Percentiles rank a stretch among this genome's conserved stretches.
These are phyloP conservation scores for Aelia acuminata DNA, from an alignment of 2,888 invertebrate species.

Conservation along the genomic window DNA sequence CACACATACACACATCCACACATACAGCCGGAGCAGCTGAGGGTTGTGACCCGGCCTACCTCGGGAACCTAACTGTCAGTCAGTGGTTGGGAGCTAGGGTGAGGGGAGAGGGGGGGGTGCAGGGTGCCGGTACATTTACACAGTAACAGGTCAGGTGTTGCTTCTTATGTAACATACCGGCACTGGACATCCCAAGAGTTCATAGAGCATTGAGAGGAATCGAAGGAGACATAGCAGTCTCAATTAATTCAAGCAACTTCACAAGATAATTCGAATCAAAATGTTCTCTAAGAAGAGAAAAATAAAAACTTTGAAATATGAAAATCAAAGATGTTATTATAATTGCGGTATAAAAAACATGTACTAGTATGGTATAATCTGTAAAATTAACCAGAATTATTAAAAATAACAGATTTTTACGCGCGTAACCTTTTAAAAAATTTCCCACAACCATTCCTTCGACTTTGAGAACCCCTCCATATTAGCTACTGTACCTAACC, in stretches of 20 bases:
- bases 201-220: background rate
- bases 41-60: background rate
- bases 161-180: conserved; percentile 15
- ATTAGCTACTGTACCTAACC: no score
- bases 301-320: background rate
- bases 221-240: background rate
- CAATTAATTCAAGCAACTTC: background rate
- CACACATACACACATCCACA: background rate
- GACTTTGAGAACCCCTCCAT: no score
- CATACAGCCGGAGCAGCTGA: background rate
- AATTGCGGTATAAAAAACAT: no score
- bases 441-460: no score
- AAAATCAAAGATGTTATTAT: no score
- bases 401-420: background rate
- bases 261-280: background rate
- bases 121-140: background rate
- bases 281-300: background rate
- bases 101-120: background rate
- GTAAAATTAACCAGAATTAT: background rate
- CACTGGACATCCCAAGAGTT: background rate
- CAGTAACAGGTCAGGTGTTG: conserved; percentile 18
- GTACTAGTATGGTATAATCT: no score
- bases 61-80: conserved; percentile 34
- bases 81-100: background rate
- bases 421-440: no score